phyloP scores from a whole-genome alignment of 2,888 invertebrate genomes.

The Yponomeuta cagnagella region DNA sequence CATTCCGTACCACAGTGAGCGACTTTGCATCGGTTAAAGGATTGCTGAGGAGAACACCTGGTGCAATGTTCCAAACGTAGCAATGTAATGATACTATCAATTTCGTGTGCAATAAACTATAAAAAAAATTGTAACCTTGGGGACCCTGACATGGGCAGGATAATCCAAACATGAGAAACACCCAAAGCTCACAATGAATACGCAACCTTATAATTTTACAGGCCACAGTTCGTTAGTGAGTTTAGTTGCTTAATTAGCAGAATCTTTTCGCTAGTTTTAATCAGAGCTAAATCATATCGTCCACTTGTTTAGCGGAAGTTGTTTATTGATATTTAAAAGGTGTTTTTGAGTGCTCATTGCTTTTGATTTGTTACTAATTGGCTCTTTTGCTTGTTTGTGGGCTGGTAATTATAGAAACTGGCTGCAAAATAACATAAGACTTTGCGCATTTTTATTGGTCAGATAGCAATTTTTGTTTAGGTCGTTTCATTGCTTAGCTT shows the following conservation, averaged over 20 bases:
- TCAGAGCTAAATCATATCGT: slow-evolving; percentile 9
- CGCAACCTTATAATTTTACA: not conserved
- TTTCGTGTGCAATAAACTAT: too few species aligned
- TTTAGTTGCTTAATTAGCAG: slow-evolving; percentile 38
- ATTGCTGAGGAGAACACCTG: too few species aligned
- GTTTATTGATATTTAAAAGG: not conserved
- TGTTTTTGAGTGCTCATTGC: not conserved
- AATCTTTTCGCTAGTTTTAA: slow-evolving; percentile 11
- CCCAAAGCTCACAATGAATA: not conserved
- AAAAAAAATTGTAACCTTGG: too few species aligned
- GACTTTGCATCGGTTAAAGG: too few species aligned
- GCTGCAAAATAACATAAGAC: not conserved
- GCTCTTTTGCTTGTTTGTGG: not conserved
- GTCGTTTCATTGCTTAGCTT: too few species aligned
- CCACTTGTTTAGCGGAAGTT: not conserved
- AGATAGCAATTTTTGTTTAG: too few species aligned
- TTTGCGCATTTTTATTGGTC: not conserved
- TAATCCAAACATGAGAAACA: not conserved
- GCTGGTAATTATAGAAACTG: not conserved
- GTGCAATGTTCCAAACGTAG: too few species aligned
- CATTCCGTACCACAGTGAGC: too few species aligned
- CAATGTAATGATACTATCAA: too few species aligned
- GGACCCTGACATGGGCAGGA: too few species aligned
- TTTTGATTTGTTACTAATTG: slow-evolving; percentile 2
- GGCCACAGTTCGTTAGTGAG: slow-evolving; percentile 24